Percentiles rank a stretch among this genome's conserved stretches.
Conservation (phyloP, 2,113 vertebrate genomes). For the Sphaerodactylus townsendi region DNA sequence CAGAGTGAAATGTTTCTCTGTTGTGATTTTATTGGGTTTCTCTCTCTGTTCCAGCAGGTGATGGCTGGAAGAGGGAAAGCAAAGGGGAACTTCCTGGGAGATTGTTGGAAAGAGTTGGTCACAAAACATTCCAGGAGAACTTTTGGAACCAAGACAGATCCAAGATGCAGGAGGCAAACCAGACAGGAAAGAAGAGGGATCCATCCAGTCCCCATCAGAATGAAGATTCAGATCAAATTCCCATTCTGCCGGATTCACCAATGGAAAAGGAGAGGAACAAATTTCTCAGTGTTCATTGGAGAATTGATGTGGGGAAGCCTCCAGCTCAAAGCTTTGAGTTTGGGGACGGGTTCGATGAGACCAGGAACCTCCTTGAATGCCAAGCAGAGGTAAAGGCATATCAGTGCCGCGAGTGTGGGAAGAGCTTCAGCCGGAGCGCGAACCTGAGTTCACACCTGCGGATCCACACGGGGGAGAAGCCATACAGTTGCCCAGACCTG, state of each 20-base stretch:
- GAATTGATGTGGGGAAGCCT: not conserved
- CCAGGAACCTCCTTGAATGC: not conserved
- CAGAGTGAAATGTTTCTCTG: too few species aligned
- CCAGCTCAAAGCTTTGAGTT: not conserved
- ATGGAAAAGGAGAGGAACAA: not conserved
- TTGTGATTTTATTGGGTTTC: not conserved
- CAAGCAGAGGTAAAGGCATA: conserved; percentile 41
- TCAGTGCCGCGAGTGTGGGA: conserved; percentile 56
- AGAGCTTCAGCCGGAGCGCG: conserved; percentile 44
- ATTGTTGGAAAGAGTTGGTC: not conserved
- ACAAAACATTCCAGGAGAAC: not conserved
- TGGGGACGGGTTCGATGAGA: not conserved
- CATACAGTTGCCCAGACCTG: conserved; percentile 39
- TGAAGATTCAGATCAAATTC: not conserved
- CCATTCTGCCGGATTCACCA: not conserved
- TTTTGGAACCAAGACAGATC: not conserved
- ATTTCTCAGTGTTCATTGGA: not conserved
- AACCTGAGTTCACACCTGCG: conserved; percentile 48
- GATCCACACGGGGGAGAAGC: conserved; percentile 62
- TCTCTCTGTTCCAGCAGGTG: not conserved
- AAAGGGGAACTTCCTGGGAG: not conserved
- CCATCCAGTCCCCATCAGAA: not conserved
- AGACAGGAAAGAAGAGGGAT: not conserved
- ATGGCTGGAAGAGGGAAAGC: not conserved
- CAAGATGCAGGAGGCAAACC: not conserved